Percentiles rank a stretch among this genome's conserved stretches.
Conservation (phyloP, 37 sponge, comb jelly and placozoan genomes). For the Corticium candelabrum region DNA sequence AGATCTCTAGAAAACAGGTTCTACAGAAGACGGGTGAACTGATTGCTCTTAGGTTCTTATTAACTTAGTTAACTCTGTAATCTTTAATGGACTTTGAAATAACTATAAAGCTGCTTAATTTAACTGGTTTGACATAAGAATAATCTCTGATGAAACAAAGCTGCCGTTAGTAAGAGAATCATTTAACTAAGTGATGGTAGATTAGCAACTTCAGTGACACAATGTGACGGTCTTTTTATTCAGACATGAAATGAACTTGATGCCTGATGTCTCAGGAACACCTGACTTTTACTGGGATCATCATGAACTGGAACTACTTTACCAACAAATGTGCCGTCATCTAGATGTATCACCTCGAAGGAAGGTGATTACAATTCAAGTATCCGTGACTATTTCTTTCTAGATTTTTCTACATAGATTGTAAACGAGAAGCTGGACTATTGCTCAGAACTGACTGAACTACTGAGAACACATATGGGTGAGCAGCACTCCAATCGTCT, state of each 20-base stretch:
- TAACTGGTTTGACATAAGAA: too few relatives aligned
- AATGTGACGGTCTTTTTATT: too few relatives aligned
- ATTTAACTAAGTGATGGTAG: too few relatives aligned
- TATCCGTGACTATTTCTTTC: too few relatives aligned
- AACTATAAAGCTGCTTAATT: too few relatives aligned
- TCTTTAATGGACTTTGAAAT: too few relatives aligned
- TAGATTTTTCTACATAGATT: not conserved
- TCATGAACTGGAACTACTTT: conserved; percentile 19
- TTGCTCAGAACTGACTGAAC: conserved; percentile 21
- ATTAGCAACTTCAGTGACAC: too few relatives aligned
- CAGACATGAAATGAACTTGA: conserved; percentile 22
- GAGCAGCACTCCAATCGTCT: conserved; percentile 29
- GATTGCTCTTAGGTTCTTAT: not conserved
- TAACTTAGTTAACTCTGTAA: not conserved
- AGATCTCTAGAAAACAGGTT: not conserved
- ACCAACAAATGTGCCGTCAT: conserved; percentile 19
- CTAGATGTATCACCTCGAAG: conserved; percentile 20
- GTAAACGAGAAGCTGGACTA: conserved; percentile 22
- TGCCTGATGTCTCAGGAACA: conserved; percentile 7
- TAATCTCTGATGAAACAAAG: too few relatives aligned
- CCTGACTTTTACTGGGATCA: conserved; percentile 27
- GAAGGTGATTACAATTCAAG: conserved; percentile 13
- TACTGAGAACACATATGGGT: conserved; percentile 25
- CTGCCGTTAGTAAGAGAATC: too few relatives aligned
- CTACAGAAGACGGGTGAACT: not conserved